Evolutionary conservation across 2,797 vertebrate species (phyloP), one percentile per base, ranked within the genome.

Genomic region (Tachyglossus aculeatus): DNA sequence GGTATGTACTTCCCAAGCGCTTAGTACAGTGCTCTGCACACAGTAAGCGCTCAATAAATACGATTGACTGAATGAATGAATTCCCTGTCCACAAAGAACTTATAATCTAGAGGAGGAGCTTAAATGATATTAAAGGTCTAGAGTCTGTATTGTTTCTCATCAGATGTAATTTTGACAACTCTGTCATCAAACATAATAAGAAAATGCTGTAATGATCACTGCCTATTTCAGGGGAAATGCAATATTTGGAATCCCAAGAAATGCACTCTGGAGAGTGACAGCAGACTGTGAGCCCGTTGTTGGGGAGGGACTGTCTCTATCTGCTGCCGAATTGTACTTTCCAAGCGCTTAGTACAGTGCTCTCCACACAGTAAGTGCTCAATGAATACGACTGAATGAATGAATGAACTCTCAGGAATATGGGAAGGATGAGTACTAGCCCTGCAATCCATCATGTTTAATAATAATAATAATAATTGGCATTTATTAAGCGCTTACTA

Each of bases 151-250:
- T 74, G 48, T 48, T 54, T 82, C 63, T 43, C 33, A 71, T 39
- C 18, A 25, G 25, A 40, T 44, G 71, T 63, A 63, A 78, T 77
- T 80, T 77, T 54, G 44, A 69, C 80, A 62, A 80, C 24, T 73
- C 68, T 74, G 27, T 59, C 69, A 74, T 74, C 63, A 67, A 57
- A 52, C 52, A 54, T 76, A 76, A 76, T 80, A 63, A 54, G 59
- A 57, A 80, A 80, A 69, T 54, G 80, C 76, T 66, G 21, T 63
- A 61, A 74, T 80, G 82, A 69, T 10, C 19, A 48, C 21, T 54
- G 21, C 45, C 39, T 50, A 52, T 53, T 34, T 37, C 65, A 59
- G 58, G 61, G 74, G 71, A 80, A 80, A 65, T 9, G 16, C 50
- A 48, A 81, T 71, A 71, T 56, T 54, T 65, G 62, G 44, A 51